Evolutionary conservation across 2,113 vertebrate species (phyloP), one percentile per base, ranked within the genome.

Genomic region (Eulemur macaco): DNA sequence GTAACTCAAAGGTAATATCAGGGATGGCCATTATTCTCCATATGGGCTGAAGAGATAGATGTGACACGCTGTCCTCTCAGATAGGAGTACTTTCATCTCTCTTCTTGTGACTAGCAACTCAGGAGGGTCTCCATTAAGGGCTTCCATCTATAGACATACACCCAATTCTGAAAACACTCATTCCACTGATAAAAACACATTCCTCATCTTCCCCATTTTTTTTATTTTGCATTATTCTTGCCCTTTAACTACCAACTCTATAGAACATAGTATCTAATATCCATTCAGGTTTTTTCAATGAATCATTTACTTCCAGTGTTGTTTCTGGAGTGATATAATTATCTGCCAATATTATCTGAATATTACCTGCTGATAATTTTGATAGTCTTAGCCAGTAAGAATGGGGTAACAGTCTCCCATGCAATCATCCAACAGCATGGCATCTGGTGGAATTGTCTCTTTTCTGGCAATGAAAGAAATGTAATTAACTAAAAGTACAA

Each of bases 11-110:
- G 50, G 17, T 86, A 73, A 83, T 87, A 29, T 42, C 34, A 96
- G 39, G 6, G 17, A 76, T 64, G 29, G 50, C 37, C 73, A 94
- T 91, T 94, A 89, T 93, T 88, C 50, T 83, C 37, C 27, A 47
- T 74, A n/a, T 84, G 39, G 78, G 8, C 52, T 86, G 60, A 77
- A 91, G 66, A 91, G 42, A 83, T 50, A 80, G 31, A 45, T 74
- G 7, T 91, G 66, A 92, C 21, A 88, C 86, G n/a, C 39, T 73
- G 1, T 63, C 18, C 9, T 25, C 37, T 94, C 25, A 86, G 45
- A 92, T 86, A 56, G 3, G 71, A 91, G 21, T 69, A 31, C 64
- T 93, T 97, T 96, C 37, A 78, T 97, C 82, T 96, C 82, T 37
- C 21, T 81, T 93, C 52, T 6, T 20, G 1, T 76, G 39, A 29